Conservation (phyloP, 2,113 vertebrate genomes). For the Meleagris gallopavo region DNA sequence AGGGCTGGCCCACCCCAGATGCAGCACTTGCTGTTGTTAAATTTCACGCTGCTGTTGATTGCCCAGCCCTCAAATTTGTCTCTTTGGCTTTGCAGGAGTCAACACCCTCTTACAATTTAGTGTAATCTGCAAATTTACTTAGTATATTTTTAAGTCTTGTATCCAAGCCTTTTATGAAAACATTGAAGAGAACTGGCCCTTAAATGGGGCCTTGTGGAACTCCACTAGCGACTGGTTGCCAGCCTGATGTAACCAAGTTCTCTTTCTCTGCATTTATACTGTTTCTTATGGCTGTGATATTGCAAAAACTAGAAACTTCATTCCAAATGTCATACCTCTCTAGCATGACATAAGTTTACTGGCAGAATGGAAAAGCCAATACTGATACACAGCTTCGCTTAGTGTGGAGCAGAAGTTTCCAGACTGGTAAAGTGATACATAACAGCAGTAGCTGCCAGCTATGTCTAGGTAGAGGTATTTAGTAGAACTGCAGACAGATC, state of each 20-base stretch:
- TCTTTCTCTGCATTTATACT: background rate
- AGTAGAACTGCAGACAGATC: constrained; percentile 18
- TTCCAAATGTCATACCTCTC: background rate
- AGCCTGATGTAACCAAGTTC: background rate
- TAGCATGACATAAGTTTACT: background rate
- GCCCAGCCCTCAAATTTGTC: background rate
- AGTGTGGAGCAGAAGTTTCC: background rate
- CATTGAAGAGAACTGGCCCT: background rate
- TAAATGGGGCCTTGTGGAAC: background rate
- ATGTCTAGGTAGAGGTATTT: constrained; percentile 5
- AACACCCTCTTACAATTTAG: background rate
- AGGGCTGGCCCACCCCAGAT: background rate
- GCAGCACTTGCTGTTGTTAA: background rate
- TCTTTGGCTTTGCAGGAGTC: background rate
- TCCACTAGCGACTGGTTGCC: background rate
- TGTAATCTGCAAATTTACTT: background rate
- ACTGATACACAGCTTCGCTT: background rate
- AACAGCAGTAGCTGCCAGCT: background rate
- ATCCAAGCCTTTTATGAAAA: background rate
- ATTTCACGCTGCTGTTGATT: background rate
- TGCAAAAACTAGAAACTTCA: background rate
- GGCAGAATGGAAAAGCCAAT: background rate
- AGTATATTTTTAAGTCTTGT: background rate
- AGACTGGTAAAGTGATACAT: background rate
- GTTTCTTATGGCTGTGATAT: background rate